These are phyloP conservation scores for Salmo trutta DNA, from an alignment of 2,797 vertebrate genomes.

Conservation along the genomic window DNA sequence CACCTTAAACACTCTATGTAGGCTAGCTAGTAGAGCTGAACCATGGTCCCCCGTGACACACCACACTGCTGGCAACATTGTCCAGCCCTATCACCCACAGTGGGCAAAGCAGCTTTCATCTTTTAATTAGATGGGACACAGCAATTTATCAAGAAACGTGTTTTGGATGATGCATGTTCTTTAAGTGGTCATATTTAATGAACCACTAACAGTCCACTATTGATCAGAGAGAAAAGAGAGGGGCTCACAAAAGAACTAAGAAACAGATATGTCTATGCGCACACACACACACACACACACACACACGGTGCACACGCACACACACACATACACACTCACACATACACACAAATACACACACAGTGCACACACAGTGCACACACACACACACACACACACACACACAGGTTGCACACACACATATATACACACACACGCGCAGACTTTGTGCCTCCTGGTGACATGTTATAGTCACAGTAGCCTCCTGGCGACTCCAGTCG, in stretches of 20 bases:
- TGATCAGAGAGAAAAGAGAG: slow-evolving; percentile 56
- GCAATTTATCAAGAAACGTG: background rate
- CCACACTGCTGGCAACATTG: background rate
- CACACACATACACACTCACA: slow-evolving; percentile 32
- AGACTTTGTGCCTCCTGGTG: slow-evolving; percentile 77
- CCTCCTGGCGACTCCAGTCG: slow-evolving; percentile 80
- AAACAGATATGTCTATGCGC: slow-evolving; percentile 68
- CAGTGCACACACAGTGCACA: slow-evolving; percentile 31
- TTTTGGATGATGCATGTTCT: background rate
- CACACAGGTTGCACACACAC: slow-evolving; percentile 22
- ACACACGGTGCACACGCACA: background rate
- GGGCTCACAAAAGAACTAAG: slow-evolving; percentile 63
- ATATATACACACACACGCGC: slow-evolving; percentile 42
- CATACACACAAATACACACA: slow-evolving; percentile 5
- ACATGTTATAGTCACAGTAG: slow-evolving; percentile 76
- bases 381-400: slow-evolving; percentile 40
- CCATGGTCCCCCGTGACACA: slow-evolving; percentile 13
- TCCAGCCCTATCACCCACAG: background rate
- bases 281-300: background rate
- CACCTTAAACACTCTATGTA: background rate
- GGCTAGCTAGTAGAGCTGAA: background rate
- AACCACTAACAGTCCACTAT: slow-evolving; percentile 55
- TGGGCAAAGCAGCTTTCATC: background rate
- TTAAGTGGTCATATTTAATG: slow-evolving; percentile 19
- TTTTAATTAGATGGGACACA: background rate